Evolutionary conservation across 2,113 vertebrate genomes (phyloP).

Genomic region (Cyphomyrus plagiostoma): DNA sequence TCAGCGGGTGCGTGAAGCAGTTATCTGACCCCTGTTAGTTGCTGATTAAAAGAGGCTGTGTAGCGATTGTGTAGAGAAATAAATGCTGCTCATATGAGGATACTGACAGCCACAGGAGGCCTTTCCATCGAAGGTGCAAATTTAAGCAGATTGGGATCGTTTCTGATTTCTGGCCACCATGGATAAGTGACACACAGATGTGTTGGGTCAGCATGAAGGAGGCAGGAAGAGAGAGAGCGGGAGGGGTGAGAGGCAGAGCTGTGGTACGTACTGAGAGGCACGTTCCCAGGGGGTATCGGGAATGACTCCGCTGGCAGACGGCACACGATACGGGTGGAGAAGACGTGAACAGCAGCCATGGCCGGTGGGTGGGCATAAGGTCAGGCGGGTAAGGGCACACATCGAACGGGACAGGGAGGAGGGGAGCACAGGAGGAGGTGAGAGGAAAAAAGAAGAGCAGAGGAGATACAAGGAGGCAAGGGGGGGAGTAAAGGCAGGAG

Average conservation of each 20-base stretch:
- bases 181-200: background rate
- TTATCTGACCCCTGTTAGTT: too few species aligned
- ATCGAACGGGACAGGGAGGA: background rate
- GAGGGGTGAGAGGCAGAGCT: slow-evolving; percentile 24
- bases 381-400: too few species aligned
- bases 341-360: slow-evolving; percentile 53
- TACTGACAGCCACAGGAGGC: background rate
- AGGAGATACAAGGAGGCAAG: background rate
- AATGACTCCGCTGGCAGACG: slow-evolving; percentile 67
- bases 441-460: background rate
- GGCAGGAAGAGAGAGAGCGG: too few species aligned
- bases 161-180: background rate
- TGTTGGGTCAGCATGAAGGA: background rate
- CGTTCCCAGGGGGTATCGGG: slow-evolving; percentile 64
- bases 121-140: background rate
- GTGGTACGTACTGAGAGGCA: slow-evolving; percentile 72
- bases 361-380: slow-evolving; percentile 29
- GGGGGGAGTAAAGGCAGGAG: background rate
- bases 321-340: slow-evolving; percentile 51
- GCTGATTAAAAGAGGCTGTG: background rate
- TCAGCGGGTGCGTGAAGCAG: background rate
- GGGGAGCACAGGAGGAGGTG: background rate
- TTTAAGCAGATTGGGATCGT: background rate
- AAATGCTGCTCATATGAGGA: background rate
- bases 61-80: background rate